Percentiles rank a stretch among this genome's conserved stretches.
Evolutionary conservation across 2,113 vertebrate species (phyloP).

Genomic region (Pionites leucogaster): DNA sequence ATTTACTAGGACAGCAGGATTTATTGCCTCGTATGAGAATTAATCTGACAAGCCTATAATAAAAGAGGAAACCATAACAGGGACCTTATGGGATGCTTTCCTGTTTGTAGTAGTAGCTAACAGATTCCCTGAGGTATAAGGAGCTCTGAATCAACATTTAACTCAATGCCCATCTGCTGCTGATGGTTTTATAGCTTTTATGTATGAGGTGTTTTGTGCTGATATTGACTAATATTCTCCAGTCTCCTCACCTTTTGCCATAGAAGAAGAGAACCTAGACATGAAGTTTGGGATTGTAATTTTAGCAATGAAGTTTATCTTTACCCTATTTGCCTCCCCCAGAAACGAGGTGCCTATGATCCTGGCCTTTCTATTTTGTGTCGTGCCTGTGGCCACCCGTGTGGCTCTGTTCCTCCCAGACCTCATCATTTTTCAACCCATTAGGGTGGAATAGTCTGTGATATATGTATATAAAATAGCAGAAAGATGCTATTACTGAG

Average conservation of each 20-base stretch:
- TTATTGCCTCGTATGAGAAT: not conserved
- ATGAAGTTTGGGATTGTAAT: not conserved
- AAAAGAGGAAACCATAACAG: not conserved
- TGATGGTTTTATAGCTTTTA: not conserved
- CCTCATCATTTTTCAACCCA: not conserved
- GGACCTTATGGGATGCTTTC: not conserved
- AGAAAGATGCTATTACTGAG: not conserved
- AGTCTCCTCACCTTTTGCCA: not conserved
- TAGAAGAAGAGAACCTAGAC: not conserved
- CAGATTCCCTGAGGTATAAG: not conserved
- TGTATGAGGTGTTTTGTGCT: not conserved
- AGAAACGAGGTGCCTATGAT: not conserved
- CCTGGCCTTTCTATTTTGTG: not conserved
- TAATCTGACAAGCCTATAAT: not conserved
- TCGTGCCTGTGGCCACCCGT: rapidly evolving
- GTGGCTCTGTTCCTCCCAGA: not conserved
- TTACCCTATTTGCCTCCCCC: not conserved
- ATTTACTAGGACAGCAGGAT: not conserved
- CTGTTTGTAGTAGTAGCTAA: not conserved
- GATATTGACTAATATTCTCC: not conserved
- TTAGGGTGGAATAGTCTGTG: not conserved
- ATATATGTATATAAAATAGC: not conserved
- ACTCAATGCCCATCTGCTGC: not conserved
- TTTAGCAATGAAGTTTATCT: not conserved
- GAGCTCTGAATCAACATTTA: not conserved